These are phyloP conservation scores for Gymnogyps californianus DNA, from an alignment of 2,113 vertebrate genomes.

Conservation along the genomic window DNA sequence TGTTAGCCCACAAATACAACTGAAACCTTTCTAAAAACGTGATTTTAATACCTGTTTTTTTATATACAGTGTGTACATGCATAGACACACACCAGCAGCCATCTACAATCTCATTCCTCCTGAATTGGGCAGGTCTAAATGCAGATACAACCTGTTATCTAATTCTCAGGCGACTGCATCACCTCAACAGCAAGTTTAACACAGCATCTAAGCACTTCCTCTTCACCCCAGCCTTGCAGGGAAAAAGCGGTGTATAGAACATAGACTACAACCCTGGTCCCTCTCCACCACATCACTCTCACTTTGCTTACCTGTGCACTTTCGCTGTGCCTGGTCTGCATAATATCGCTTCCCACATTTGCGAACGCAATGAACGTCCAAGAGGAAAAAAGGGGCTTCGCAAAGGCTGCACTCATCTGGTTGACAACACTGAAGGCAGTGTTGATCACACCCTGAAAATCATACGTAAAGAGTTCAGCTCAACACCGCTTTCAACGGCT, in stretches of 20 bases:
- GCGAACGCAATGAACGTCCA: conserved; percentile 76
- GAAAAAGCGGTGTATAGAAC: background rate
- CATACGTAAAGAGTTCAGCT: background rate
- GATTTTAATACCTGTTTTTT: background rate
- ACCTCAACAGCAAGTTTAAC: background rate
- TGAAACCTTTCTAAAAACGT: background rate
- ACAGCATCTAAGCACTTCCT: no score
- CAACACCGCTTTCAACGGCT: background rate
- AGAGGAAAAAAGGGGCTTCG: conserved; percentile 70
- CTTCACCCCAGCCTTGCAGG: background rate
- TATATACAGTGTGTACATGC: no score
- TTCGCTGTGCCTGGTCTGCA: conserved; percentile 50
- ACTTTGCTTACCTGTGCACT: conserved; percentile 77
- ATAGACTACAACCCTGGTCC: background rate
- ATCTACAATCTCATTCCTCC: background rate
- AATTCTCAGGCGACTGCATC: background rate
- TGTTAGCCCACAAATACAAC: background rate
- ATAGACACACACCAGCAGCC: background rate
- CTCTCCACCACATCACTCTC: background rate
- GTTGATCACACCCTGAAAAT: conserved; percentile 80
- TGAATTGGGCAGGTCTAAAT: background rate
- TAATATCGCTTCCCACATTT: conserved; percentile 76
- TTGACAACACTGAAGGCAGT: conserved; percentile 79
- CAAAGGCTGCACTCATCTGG: conserved; percentile 78
- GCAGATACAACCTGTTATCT: background rate